Evolutionary conservation across 2,888 invertebrate genomes (phyloP), one percentile per base, ranked within the genome.

Genomic region (Drosophila nigritarsus): DNA sequence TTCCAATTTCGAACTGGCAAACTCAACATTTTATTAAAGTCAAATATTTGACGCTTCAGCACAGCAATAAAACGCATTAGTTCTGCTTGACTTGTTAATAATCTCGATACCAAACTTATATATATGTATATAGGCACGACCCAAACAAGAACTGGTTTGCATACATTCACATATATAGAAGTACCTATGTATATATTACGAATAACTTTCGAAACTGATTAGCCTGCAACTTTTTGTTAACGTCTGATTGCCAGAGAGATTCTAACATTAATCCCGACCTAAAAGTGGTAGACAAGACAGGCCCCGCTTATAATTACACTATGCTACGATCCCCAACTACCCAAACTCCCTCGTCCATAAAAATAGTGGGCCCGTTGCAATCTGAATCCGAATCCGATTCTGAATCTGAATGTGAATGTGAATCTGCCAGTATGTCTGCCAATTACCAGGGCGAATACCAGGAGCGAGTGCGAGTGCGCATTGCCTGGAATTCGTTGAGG

Each of bases 341-440:
- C 20, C n/a, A 34, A 36, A 36, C 18, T 8, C 20, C 24, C 30
- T 18, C 24, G 45, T 27, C 51, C 45, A 13, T 30, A 11, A 61
- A 49, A 48, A 49, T 42, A 58, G 62, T 30, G 42, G 38, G 54
- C 5, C 59, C 42, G 48, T 55, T 68, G 60, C 51, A 65, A 48
- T 71, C n/a, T 32, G 49, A 68, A 40, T 40, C 18, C 38, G 40
- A 40, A 38, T 38, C 18, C n/a, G n/a, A n/a, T n/a, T n/a, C n/a
- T 8, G 45, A 45, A 45, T 45, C 7, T 20, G 45, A 45, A 24
- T 24, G 7, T 45, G 15, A 24, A 45, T 45, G 15, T 8, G 45
- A 45, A 64, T 73, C 70, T 82, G 82, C 79, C 80, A 82, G 79
- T 49, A 70, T 76, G 80, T 81, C 80, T 81, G 79, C 73, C 73